These are phyloP conservation scores for Sparidentex hasta DNA, from an alignment of 2,797 vertebrate genomes.

Conservation along the genomic window DNA sequence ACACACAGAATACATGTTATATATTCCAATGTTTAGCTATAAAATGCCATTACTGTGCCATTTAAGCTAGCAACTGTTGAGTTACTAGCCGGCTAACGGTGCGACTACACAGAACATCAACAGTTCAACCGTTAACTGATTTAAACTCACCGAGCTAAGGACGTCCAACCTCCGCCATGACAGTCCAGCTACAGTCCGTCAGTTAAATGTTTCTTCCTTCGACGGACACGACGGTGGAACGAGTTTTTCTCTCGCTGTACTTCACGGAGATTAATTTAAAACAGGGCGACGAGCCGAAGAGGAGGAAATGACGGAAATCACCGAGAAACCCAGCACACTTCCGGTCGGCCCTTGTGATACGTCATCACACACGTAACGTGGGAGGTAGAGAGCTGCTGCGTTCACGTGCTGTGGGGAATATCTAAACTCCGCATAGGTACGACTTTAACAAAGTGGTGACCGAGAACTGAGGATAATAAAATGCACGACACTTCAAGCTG, in stretches of 20 bases:
- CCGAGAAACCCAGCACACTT: conserved; percentile 16
- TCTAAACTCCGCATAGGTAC: fast-evolving
- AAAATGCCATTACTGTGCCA: fast-evolving
- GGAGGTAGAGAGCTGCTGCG: background rate
- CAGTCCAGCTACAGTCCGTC: background rate
- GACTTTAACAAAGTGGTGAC: too few relatives aligned
- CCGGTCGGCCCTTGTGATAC: conserved; percentile 38
- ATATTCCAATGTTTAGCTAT: too few relatives aligned
- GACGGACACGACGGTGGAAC: fast-evolving
- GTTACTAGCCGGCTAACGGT: conserved; percentile 23
- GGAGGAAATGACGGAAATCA: conserved; percentile 45
- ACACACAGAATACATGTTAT: fast-evolving
- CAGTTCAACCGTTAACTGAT: background rate
- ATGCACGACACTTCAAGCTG: background rate
- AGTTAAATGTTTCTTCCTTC: fast-evolving
- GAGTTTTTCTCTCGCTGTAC: background rate
- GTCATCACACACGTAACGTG: conserved; percentile 29
- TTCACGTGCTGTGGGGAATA: conserved; percentile 26
- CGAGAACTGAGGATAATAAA: background rate
- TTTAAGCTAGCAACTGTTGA: background rate
- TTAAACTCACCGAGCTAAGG: conserved; percentile 27
- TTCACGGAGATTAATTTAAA: background rate
- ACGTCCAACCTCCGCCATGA: conserved; percentile 7
- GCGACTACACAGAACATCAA: background rate
- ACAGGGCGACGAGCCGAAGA: background rate